Conservation (phyloP, 2,797 vertebrate genomes). For the Benthosema pterotum region DNA sequence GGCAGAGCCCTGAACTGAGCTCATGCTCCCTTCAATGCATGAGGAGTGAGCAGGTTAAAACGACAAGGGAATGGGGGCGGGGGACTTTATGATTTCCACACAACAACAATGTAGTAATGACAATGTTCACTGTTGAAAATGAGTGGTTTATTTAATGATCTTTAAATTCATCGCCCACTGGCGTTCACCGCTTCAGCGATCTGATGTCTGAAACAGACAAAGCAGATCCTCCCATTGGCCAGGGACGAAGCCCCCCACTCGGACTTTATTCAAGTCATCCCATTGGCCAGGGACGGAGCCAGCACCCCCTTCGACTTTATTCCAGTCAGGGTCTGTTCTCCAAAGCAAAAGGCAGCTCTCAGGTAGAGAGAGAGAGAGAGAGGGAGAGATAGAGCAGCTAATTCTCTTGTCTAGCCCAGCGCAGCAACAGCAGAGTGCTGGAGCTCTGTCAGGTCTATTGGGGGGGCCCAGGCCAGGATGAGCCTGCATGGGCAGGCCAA, state of each 20-base stretch:
- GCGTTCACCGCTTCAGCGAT: too few species aligned
- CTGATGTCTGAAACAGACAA: too few species aligned
- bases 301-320: conserved; percentile 29
- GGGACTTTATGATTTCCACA: too few species aligned
- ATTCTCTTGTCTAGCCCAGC: conserved; percentile 63
- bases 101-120: too few species aligned
- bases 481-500: conserved; percentile 51
- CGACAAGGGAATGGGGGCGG: too few species aligned
- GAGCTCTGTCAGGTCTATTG: conserved; percentile 63
- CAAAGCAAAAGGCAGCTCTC: conserved; percentile 29
- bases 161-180: too few species aligned
- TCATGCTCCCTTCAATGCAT: too few species aligned
- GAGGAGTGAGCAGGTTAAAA: too few species aligned
- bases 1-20: too few species aligned
- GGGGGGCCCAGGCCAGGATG: conserved; percentile 30
- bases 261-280: conserved; percentile 43
- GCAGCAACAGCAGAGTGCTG: conserved; percentile 40
- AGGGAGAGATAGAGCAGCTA: conserved; percentile 58
- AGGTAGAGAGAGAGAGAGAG: conserved; percentile 6
- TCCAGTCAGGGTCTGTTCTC: conserved; percentile 25
- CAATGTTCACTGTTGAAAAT: too few species aligned
- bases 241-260: conserved; percentile 26
- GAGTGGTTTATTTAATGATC: too few species aligned
- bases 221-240: conserved; percentile 37
- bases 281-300: conserved; percentile 41